Evolutionary conservation across 2,888 invertebrate genomes (phyloP).

Genomic region (Agriopis leucophaearia): DNA sequence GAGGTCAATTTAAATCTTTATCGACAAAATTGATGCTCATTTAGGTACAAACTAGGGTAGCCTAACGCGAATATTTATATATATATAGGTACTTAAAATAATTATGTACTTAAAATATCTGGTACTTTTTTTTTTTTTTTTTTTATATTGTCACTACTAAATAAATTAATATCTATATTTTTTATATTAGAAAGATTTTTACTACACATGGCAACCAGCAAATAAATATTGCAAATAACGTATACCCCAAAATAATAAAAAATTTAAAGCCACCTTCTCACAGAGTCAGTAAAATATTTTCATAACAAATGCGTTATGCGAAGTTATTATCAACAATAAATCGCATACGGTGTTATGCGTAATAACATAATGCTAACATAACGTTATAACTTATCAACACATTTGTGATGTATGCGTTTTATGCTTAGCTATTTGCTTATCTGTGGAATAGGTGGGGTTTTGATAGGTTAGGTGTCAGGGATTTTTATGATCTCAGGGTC

Average conservation of each 20-base stretch:
- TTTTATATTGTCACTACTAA: no score
- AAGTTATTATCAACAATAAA: slow-evolving; percentile 76
- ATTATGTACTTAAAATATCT: no score
- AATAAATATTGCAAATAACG: slow-evolving; percentile 13
- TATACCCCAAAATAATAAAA: slow-evolving; percentile 30
- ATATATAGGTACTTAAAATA: no score
- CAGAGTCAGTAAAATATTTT: slow-evolving; percentile 65
- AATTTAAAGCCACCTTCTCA: slow-evolving; percentile 61
- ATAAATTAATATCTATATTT: no score
- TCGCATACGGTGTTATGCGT: slow-evolving; percentile 60
- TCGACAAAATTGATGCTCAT: no score
- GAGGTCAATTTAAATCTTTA: no score
- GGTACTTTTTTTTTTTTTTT: no score
- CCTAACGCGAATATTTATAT: no score
- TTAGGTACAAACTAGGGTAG: no score
- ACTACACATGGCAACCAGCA: neutral
- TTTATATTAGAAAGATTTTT: no score
- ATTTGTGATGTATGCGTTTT: slow-evolving; percentile 37
- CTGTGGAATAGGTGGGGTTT: slow-evolving; percentile 18
- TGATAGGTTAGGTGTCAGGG: slow-evolving; percentile 15
- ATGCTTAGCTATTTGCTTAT: slow-evolving; percentile 37
- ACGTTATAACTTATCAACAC: slow-evolving; percentile 39
- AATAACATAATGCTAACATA: slow-evolving; percentile 9
- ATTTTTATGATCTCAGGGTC: slow-evolving; percentile 4
- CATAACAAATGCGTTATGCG: slow-evolving; percentile 73